phyloP scores from a whole-genome alignment of 2,888 invertebrate genomes.

The Hemicrepidius hirtus region DNA sequence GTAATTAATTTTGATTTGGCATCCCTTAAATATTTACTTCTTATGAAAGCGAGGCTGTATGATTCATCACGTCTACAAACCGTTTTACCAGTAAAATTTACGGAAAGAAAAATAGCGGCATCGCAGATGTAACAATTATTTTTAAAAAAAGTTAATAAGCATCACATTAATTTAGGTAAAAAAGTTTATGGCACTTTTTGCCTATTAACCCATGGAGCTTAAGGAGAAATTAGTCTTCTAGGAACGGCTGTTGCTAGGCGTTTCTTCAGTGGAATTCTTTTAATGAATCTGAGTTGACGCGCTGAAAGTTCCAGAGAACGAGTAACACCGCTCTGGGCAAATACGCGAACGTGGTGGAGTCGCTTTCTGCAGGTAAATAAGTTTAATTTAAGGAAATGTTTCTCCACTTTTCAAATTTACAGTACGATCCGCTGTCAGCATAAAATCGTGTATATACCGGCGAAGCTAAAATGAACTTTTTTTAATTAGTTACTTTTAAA shows the following conservation, averaged over 20 bases:
- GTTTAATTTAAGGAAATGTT: slow-evolving; percentile 67
- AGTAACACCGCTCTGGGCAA: slow-evolving; percentile 45
- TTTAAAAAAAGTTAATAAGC: slow-evolving; percentile 45
- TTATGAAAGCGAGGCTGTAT: slow-evolving; percentile 16
- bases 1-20: slow-evolving; percentile 48
- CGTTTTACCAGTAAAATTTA: slow-evolving; percentile 19
- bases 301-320: slow-evolving; percentile 51
- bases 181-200: slow-evolving; percentile 48
- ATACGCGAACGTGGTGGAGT: slow-evolving; percentile 52
- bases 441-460: slow-evolving; percentile 50
- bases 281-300: slow-evolving; percentile 60
- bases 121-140: slow-evolving; percentile 26
- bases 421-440: slow-evolving; percentile 60
- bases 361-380: slow-evolving; percentile 64
- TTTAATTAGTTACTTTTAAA: slow-evolving; percentile 46
- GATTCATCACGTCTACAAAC: slow-evolving; percentile 14
- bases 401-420: slow-evolving; percentile 64
- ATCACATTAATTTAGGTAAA: slow-evolving; percentile 44
- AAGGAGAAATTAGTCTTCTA: slow-evolving; percentile 51
- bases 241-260: slow-evolving; percentile 43
- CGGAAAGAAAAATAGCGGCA: not conserved
- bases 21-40: slow-evolving; percentile 36
- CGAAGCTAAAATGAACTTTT: slow-evolving; percentile 37
- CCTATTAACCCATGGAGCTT: slow-evolving; percentile 47
- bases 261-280: slow-evolving; percentile 57